Evolutionary conservation across 2,797 vertebrate genomes (phyloP), one percentile per base, ranked within the genome.

Genomic region (Buceros bicornis): DNA sequence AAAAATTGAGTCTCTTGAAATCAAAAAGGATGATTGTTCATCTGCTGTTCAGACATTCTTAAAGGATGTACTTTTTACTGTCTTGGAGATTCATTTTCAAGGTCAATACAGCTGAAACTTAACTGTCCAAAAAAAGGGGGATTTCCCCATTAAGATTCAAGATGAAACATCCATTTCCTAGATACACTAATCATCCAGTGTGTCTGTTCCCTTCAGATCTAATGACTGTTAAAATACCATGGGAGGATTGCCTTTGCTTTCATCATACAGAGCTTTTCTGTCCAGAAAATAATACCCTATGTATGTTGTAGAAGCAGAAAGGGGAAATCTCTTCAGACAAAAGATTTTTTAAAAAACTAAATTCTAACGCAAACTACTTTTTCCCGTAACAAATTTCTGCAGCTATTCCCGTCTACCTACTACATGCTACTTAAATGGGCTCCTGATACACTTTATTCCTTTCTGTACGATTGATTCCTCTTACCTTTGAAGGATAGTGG

Each of bases 31-130:
- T 78, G 26, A 53, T 64, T 71, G 7, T 80, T 90, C 53, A 64
- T 78, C 64, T 81, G 16, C 82, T 74, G 31, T 80, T 93, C 31
- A 71, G 82, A 74, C 72, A 43, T 42, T 61, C 58, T 90, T 37
- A 88, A 93, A 43, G 57, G 12, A 10, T 21, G 56, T 64, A 12
- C 5, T 66, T 82, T 57, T 79, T 40, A 42, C 25, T 45, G 13
- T 56, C 51, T 82, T 74, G 20, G 37, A 72, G 35, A 80, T 71
- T 69, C 28, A 82, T 90, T 84, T 87, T 82, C 37, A 77, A 94
- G 82, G 84, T 87, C 64, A 89, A 24, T 56, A 62, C n/a, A 84
- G 50, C 58, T n/a, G n/a, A 76, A 90, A 54, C 69, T 89, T 87
- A 93, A 93, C 54, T 65, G 66, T 66, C 78, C 35, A 71, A 77